A percentile compares a stretch with the other conserved stretches of the same genome.
Conservation (phyloP, 2,113 vertebrate genomes). For the Casuarius casuarius region DNA sequence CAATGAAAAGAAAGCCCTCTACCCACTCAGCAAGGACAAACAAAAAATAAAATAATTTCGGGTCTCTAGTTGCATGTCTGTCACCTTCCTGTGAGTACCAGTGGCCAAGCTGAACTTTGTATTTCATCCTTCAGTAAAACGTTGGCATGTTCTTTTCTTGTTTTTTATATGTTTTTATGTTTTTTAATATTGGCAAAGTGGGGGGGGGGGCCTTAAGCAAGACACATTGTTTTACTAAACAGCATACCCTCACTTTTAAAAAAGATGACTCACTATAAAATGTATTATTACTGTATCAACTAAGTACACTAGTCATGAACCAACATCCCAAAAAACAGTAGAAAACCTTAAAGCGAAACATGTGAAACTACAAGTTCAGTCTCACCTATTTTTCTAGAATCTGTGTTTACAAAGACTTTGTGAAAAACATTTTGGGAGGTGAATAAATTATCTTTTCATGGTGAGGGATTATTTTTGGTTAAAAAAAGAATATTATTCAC, state of each 20-base stretch:
- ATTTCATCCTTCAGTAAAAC: neutral
- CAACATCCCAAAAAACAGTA: neutral
- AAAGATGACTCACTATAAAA: neutral
- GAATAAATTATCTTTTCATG: neutral
- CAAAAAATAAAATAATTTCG: neutral
- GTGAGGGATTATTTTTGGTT: neutral
- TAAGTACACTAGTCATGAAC: neutral
- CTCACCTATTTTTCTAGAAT: neutral
- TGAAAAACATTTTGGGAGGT: too few relatives aligned
- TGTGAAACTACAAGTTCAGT: neutral
- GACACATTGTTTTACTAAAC: neutral
- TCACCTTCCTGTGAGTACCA: neutral
- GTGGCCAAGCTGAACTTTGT: neutral
- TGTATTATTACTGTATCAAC: neutral
- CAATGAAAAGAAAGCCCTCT: neutral
- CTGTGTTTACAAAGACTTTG: neutral
- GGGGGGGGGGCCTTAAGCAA: neutral
- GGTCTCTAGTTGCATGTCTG: neutral
- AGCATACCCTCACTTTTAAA: neutral
- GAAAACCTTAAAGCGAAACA: neutral
- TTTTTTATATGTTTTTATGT: too few relatives aligned
- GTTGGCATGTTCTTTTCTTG: neutral
- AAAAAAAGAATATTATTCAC: neutral
- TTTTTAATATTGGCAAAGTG: neutral
- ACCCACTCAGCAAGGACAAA: neutral